Evolutionary conservation across 2,797 vertebrate genomes (phyloP).

Genomic region (Melopsittacus undulatus): DNA sequence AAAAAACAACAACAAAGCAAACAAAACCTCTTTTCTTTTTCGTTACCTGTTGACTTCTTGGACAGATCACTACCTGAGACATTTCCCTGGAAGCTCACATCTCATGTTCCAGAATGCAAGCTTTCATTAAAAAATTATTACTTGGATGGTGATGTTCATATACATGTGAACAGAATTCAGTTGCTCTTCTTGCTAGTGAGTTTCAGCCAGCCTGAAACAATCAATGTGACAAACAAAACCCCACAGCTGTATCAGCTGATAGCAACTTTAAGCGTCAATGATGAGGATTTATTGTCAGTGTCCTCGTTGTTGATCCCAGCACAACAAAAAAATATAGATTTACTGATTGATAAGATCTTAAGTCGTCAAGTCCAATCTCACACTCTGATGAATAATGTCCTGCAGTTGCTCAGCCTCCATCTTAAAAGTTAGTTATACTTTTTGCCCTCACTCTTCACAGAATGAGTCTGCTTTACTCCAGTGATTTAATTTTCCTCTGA

Average conservation of each 20-base stretch:
- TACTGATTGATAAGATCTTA: neutral
- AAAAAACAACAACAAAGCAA: neutral
- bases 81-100: conserved; percentile 28
- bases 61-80: neutral
- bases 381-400: neutral
- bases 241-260: neutral
- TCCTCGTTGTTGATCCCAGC: neutral
- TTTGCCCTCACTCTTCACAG: neutral
- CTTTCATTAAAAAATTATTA: conserved; percentile 45
- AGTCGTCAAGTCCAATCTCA: neutral
- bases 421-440: neutral
- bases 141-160: conserved; percentile 11
- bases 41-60: neutral
- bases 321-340: neutral
- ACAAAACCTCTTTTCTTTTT: neutral
- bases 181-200: neutral
- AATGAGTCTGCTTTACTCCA: neutral
- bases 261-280: neutral
- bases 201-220: neutral
- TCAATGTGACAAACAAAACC: neutral
- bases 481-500: neutral
- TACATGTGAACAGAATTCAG: conserved; percentile 4
- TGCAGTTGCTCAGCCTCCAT: neutral
- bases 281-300: neutral
- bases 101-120: conserved; percentile 1